Percentiles rank a stretch among this genome's conserved stretches.
These are phyloP conservation scores for Penaeus monodon DNA, from an alignment of 2,888 invertebrate genomes.

Conservation along the genomic window DNA sequence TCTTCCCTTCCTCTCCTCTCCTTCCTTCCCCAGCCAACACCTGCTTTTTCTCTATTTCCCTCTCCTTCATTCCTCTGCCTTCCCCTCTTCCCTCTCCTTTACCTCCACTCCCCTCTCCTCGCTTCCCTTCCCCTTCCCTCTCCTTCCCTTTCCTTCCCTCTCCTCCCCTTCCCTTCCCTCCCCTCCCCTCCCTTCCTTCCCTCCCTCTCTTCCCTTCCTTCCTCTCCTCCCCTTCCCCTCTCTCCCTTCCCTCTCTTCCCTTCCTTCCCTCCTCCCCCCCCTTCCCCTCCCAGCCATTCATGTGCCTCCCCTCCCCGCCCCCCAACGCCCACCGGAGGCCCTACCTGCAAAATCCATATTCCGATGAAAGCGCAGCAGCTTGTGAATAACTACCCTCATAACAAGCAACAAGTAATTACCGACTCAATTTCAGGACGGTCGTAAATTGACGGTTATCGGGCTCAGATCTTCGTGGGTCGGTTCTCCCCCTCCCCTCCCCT, in stretches of 20 bases:
- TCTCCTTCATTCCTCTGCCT: background rate
- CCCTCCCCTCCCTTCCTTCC: background rate
- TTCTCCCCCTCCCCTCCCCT: background rate
- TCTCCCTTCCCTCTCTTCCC: background rate
- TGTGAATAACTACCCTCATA: conserved; percentile 37
- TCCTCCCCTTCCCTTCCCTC: background rate
- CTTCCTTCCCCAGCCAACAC: too few species aligned
- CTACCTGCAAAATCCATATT: too few species aligned
- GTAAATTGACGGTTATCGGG: conserved; percentile 44
- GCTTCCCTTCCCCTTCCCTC: background rate
- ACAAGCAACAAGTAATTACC: conserved; percentile 57
- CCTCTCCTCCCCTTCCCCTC: too few species aligned
- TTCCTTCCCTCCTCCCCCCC: background rate
- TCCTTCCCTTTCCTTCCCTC: background rate
- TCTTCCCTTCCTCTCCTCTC: background rate
- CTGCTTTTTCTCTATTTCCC: too few species aligned
- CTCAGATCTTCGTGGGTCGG: conserved; percentile 20
- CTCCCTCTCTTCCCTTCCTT: background rate
- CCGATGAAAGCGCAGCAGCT: background rate
- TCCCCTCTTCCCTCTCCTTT: background rate
- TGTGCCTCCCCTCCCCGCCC: background rate
- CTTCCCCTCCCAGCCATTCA: background rate
- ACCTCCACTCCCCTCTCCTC: background rate
- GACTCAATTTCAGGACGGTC: conserved; percentile 47
- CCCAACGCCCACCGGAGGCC: background rate